A percentile compares a stretch with the other conserved stretches of the same genome.
These are phyloP conservation scores for Porites rus DNA, from an alignment of 92 coral and sea anemone genomes.

Conservation along the genomic window DNA sequence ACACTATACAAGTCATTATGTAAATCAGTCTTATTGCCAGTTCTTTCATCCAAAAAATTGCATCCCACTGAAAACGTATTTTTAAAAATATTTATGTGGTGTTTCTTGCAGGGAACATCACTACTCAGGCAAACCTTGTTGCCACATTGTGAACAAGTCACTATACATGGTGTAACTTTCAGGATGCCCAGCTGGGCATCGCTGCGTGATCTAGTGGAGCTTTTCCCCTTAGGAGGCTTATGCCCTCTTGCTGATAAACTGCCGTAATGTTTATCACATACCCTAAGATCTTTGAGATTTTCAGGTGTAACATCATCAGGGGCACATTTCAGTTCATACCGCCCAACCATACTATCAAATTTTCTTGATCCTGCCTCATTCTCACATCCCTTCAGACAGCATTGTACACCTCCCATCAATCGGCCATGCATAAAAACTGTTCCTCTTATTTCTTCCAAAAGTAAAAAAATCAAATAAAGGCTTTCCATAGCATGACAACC, in stretches of 20 bases:
- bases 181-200: slow-evolving; percentile 37
- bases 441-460: slow-evolving; percentile 14
- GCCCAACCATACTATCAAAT: slow-evolving; percentile 49
- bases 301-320: background rate
- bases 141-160: slow-evolving; percentile 31
- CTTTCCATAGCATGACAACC: slow-evolving; percentile 55
- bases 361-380: slow-evolving; percentile 43
- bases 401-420: slow-evolving; percentile 33
- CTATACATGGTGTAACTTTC: slow-evolving; percentile 28
- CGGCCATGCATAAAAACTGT: slow-evolving; percentile 27
- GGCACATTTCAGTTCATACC: slow-evolving; percentile 23
- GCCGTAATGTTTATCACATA: background rate
- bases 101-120: slow-evolving; percentile 55
- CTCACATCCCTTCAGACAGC: slow-evolving; percentile 34
- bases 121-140: slow-evolving; percentile 30
- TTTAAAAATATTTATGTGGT: slow-evolving; percentile 34
- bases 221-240: background rate
- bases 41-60: slow-evolving; percentile 43
- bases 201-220: background rate
- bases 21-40: slow-evolving; percentile 40
- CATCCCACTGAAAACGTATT: slow-evolving; percentile 49
- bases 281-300: background rate
- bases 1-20: slow-evolving; percentile 5
- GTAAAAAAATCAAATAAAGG: slow-evolving; percentile 22
- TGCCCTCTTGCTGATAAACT: slow-evolving; percentile 11